Percentiles rank a stretch among this genome's conserved stretches.
Evolutionary conservation across 1,140 invertebrate species (phyloP).

Genomic region (fruit fly (Drosophila melanogaster)): Release_6_plus_ISO1_MT NT_037436.4:2800001-2800500

Average conservation of each 20-base stretch:
- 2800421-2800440: not conserved
- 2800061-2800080: slow-evolving; percentile 71
- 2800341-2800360: slow-evolving; percentile 7
- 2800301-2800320: slow-evolving; percentile 6
- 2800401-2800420: slow-evolving; percentile 11
- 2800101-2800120: slow-evolving; percentile 25
- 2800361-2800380: slow-evolving; percentile 51
- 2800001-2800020: slow-evolving; percentile 34
- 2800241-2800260: slow-evolving; percentile 83
- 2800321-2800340: slow-evolving; percentile 30
- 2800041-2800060: slow-evolving; percentile 35
- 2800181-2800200: slow-evolving; percentile 38
- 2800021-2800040: slow-evolving; percentile 45
- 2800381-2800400: slow-evolving; percentile 38
- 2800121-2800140: slow-evolving; percentile 30
- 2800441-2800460: not conserved
- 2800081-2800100: slow-evolving; percentile 70
- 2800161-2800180: slow-evolving; percentile 13
- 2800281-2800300: slow-evolving; percentile 61
- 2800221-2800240: slow-evolving; percentile 76
- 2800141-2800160: slow-evolving; percentile 8
- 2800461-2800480: not conserved
- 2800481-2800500: too few species aligned
- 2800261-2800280: slow-evolving; percentile 83
- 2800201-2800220: slow-evolving; percentile 31